Percentiles rank a stretch among this genome's conserved stretches.
These are phyloP conservation scores for Choristoneura fumiferana DNA, from an alignment of 1,140 invertebrate species.

Conservation along the genomic window DNA sequence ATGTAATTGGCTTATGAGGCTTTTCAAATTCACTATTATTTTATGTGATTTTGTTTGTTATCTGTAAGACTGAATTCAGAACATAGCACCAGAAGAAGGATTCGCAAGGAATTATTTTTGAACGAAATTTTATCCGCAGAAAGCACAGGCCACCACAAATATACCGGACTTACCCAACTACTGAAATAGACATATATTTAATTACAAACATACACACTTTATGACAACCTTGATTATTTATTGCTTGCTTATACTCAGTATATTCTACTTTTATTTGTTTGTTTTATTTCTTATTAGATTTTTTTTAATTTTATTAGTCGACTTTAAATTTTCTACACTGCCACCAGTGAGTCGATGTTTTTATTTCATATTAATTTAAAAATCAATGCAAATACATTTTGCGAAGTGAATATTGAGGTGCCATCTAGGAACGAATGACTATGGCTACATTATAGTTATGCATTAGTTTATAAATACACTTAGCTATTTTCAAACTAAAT, in stretches of 20 bases:
- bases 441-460: constrained; percentile 66
- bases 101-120: constrained; percentile 28
- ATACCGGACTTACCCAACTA: constrained; percentile 33
- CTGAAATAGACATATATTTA: constrained; percentile 21
- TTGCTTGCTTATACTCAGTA: constrained; percentile 13
- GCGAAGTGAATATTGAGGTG: constrained; percentile 66
- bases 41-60: constrained; percentile 64
- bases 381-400: constrained; percentile 36
- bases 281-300: constrained; percentile 9
- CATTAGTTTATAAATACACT: constrained; percentile 62
- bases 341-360: constrained; percentile 11
- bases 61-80: constrained; percentile 70
- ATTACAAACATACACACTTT: constrained; percentile 23
- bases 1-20: constrained; percentile 76
- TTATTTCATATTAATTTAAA: constrained; percentile 13
- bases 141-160: constrained; percentile 49
- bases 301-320: constrained; percentile 7
- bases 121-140: constrained; percentile 45
- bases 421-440: constrained; percentile 64
- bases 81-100: constrained; percentile 65
- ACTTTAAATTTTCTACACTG: constrained; percentile 12
- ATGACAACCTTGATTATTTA: constrained; percentile 14
- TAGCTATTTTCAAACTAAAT: constrained; percentile 55
- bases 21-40: constrained; percentile 64
- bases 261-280: constrained; percentile 5